These are phyloP conservation scores for Sphyrna mokarran DNA, from an alignment of 2,113 vertebrate species.

Conservation along the genomic window DNA sequence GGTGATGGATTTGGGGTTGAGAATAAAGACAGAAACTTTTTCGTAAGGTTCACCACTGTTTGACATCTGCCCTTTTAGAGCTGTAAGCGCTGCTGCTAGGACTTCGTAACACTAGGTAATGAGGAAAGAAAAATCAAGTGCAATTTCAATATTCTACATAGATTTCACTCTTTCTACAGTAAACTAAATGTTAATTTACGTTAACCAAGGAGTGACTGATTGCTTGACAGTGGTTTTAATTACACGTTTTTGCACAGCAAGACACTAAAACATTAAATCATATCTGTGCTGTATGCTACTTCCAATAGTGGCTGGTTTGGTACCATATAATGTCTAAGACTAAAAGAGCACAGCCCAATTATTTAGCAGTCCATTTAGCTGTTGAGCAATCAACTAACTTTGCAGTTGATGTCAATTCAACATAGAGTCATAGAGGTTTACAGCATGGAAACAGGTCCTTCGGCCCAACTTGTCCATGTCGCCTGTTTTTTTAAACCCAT, in stretches of 20 bases:
- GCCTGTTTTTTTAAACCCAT: no score
- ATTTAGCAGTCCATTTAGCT: not conserved
- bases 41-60: conserved; percentile 76
- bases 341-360: not conserved
- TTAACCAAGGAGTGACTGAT: not conserved
- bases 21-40: conserved; percentile 65
- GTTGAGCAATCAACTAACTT: not conserved
- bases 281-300: not conserved
- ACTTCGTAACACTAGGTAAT: conserved; percentile 74
- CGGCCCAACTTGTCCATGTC: no score
- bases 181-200: conserved; percentile 19
- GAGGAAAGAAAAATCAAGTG: conserved; percentile 36
- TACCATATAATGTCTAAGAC: not conserved
- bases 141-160: not conserved
- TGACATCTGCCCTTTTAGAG: conserved; percentile 72
- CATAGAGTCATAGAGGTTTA: no score
- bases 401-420: not conserved
- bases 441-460: no score
- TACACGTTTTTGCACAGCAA: not conserved
- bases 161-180: not conserved
- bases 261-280: not conserved
- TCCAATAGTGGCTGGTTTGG: not conserved
- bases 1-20: conserved; percentile 91
- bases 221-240: not conserved
- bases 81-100: conserved; percentile 72